phyloP scores from a whole-genome alignment of 1,140 invertebrate species.

The Drosophila fuyamai region DNA sequence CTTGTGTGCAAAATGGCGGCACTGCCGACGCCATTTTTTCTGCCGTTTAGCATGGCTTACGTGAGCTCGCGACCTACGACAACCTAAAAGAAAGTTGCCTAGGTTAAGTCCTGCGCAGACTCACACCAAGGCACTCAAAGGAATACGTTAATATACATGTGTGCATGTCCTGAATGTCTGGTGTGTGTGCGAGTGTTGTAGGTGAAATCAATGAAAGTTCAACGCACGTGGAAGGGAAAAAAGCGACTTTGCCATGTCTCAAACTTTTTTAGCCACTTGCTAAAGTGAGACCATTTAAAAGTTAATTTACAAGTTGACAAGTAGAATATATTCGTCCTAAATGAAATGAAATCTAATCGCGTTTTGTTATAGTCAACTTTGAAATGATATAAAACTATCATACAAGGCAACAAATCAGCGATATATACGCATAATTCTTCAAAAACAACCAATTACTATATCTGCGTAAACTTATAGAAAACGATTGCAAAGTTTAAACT shows the following conservation, averaged over 20 bases:
- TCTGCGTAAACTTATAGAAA: too few species aligned
- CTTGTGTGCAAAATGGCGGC: slow-evolving; percentile 52
- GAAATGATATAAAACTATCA: too few species aligned
- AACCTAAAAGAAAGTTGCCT: slow-evolving; percentile 47
- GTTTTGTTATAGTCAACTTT: too few species aligned
- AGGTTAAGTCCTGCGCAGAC: slow-evolving; percentile 77
- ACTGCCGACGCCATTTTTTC: slow-evolving; percentile 41
- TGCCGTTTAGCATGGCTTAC: slow-evolving; percentile 20
- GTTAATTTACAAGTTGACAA: neutral
- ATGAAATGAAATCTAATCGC: too few species aligned
- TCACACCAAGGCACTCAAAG: slow-evolving; percentile 49
- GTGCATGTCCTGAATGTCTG: neutral
- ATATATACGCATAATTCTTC: too few species aligned
- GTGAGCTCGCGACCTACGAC: slow-evolving; percentile 66
- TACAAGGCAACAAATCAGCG: too few species aligned
- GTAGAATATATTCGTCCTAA: neutral
- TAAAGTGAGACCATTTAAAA: neutral
- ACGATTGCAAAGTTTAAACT: too few species aligned
- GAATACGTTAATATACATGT: neutral
- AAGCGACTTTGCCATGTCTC: slow-evolving; percentile 10
- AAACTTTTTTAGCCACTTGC: slow-evolving; percentile 2
- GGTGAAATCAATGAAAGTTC: slow-evolving; percentile 72
- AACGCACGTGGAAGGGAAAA: slow-evolving; percentile 56
- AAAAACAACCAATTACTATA: too few species aligned
- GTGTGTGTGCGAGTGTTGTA: slow-evolving; percentile 17